A percentile compares a stretch with the other conserved stretches of the same genome.
Evolutionary conservation across 2,797 vertebrate genomes (phyloP).

Genomic region (Cottoperca gobio): DNA sequence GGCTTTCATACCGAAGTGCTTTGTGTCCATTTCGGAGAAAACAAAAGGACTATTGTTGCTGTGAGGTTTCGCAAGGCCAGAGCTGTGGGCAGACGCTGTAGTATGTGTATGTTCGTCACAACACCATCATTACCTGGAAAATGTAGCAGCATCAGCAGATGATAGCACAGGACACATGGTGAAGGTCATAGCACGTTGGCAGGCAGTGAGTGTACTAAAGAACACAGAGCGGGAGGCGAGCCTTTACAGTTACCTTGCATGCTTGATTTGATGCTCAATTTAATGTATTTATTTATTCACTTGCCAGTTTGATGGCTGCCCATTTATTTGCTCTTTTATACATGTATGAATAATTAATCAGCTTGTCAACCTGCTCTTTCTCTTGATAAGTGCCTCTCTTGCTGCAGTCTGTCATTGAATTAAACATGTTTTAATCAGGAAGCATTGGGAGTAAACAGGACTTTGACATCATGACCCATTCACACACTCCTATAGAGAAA

Average conservation of each 20-base stretch:
- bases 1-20: conserved; percentile 38
- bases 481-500: background rate
- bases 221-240: conserved; percentile 29
- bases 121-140: conserved; percentile 63
- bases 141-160: conserved; percentile 64
- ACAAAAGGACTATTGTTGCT: conserved; percentile 24
- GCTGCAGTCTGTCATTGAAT: conserved; percentile 14
- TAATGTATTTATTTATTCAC: conserved; percentile 30
- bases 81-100: conserved; percentile 20
- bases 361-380: conserved; percentile 22
- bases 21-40: conserved; percentile 36
- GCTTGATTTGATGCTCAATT: conserved; percentile 18
- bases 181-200: conserved; percentile 72
- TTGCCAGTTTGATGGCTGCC: background rate
- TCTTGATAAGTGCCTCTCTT: conserved; percentile 22
- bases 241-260: conserved; percentile 9
- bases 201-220: conserved; percentile 34
- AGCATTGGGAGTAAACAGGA: background rate
- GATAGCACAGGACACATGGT: conserved; percentile 59
- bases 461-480: conserved; percentile 23
- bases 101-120: conserved; percentile 27
- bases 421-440: conserved; percentile 13
- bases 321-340: conserved; percentile 30
- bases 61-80: background rate
- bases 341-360: conserved; percentile 30